Evolutionary conservation across 2,888 invertebrate species (phyloP), one percentile per base, ranked within the genome.

Genomic region (Argynnis bischoffii): DNA sequence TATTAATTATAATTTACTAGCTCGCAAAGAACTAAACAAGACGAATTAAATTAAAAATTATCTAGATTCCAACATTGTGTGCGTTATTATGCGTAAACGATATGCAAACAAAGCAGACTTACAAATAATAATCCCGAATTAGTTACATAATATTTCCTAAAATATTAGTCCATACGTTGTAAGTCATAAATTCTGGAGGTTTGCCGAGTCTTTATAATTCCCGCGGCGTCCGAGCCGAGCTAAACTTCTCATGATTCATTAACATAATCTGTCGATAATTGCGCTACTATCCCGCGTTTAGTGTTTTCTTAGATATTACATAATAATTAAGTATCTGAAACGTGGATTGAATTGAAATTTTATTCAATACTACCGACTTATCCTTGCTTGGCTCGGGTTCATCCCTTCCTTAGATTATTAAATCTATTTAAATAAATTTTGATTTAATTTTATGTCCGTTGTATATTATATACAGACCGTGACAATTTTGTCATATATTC

Each of bases 131-230:
- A 47, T 47, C 57, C 1, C 13, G n/a, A n/a, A 26, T 48, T n/a
- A 31, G 15, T 15, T 48, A 48, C 48, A 59, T 26, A 59, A 59
- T 48, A 47, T 1, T 8, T 31, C 13, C n/a, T 21, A 46, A 46
- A 47, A 18, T 21, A 26, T 47, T 1, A 16, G 50, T 50, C 11
- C 48, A 18, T 48, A 48, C 31, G 53, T 51, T 64, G 67, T 72
- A 75, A 72, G 73, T 75, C 66, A 60, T 57, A 66, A 55, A 67
- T 70, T 68, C 70, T 74, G 74, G 73, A 73, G 64, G 54, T 66
- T 55, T 72, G 75, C 73, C 75, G 69, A 63, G 15, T 66, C 54
- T 66, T 69, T 66, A 54, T 54, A 67, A 71, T 72, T 72, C 68
- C 84, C 75, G 50, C 13, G 35, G 53, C 66, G 66, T 69, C 66